A percentile compares a stretch with the other conserved stretches of the same genome.
These are phyloP conservation scores for Pogonognathellus flavescens DNA, from an alignment of 1,140 invertebrate species.

Conservation along the genomic window DNA sequence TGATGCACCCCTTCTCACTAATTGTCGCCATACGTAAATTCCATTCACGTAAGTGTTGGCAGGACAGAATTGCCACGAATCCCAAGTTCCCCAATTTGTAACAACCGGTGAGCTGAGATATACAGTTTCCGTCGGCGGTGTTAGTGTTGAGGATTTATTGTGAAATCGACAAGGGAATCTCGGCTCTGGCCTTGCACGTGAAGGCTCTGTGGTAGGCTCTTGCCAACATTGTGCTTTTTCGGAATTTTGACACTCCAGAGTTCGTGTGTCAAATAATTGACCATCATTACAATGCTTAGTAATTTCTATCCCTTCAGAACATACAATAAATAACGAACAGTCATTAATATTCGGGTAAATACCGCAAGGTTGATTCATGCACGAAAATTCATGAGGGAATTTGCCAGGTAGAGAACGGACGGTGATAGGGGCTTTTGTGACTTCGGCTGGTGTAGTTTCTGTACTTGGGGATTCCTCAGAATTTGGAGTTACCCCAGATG, in stretches of 20 bases:
- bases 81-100: constrained; percentile 47
- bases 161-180: background rate
- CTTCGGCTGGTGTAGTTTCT: background rate
- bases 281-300: constrained; percentile 55
- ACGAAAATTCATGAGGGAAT: background rate
- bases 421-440: background rate
- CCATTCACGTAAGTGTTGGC: constrained; percentile 26
- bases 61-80: constrained; percentile 47
- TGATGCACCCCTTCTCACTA: background rate
- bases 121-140: background rate
- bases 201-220: constrained; percentile 11
- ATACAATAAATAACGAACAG: constrained; percentile 7
- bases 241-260: constrained; percentile 47
- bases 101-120: constrained; percentile 34
- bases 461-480: background rate
- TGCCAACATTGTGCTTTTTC: constrained; percentile 50
- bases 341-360: constrained; percentile 42
- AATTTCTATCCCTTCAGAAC: background rate
- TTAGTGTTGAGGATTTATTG: background rate
- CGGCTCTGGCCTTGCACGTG: background rate
- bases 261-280: constrained; percentile 43
- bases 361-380: constrained; percentile 2
- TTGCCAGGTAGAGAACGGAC: constrained; percentile 8
- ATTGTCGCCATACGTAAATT: constrained; percentile 52
- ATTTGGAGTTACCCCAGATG: no score